Conservation (phyloP, 2,888 invertebrate genomes). For the Alviniconcha strummeri region DNA sequence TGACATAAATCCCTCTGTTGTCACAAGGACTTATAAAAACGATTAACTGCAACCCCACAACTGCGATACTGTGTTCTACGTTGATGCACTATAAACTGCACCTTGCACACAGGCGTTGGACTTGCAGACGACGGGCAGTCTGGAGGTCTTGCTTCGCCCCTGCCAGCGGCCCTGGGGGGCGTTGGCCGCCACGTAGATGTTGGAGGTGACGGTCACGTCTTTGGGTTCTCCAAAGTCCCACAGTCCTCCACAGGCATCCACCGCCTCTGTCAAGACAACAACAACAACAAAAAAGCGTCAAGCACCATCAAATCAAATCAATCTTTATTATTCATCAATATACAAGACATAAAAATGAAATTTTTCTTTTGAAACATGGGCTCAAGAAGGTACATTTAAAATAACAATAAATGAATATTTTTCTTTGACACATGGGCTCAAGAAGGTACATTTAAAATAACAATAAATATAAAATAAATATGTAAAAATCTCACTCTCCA, state of each 20-base stretch:
- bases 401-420: no score
- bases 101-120: conserved; percentile 40
- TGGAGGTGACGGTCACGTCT: neutral
- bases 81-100: neutral
- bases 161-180: conserved; percentile 36
- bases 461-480: neutral
- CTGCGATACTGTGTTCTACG: no score
- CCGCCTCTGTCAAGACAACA: neutral
- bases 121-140: conserved; percentile 42
- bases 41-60: neutral
- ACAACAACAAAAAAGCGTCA: neutral
- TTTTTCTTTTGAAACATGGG: no score
- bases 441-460: neutral
- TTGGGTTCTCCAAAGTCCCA: conserved; percentile 35
- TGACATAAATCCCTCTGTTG: no score
- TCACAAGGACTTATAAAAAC: neutral
- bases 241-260: conserved; percentile 22
- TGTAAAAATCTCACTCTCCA: neutral
- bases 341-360: no score
- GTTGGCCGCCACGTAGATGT: conserved; percentile 28
- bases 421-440: neutral
- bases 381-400: neutral
- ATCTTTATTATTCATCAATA: neutral
- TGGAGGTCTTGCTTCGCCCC: neutral
- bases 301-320: no score